Base-by-base conservation (phyloP, 2,888 invertebrate genomes). In the Pseudoips prasinana region DNA sequence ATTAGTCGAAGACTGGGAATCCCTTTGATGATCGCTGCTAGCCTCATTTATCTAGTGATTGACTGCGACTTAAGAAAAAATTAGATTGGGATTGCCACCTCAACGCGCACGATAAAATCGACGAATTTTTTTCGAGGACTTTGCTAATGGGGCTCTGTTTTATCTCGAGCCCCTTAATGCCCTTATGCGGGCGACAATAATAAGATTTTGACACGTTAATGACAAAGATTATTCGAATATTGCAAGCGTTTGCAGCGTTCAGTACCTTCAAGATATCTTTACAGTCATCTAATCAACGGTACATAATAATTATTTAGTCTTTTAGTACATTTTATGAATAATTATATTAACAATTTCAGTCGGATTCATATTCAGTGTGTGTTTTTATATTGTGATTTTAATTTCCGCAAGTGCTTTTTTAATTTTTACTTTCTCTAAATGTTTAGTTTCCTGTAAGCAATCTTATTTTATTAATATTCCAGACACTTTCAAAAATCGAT, bases 1-100 rank as follows among this genome's bases (percentile, higher is more conserved):
- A 80, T 78, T 82, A 79, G 80, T 14, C 14, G 14, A 14, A 14
- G 14, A 2, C n/a, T 18, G 7, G 2, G 4, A 7, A 7, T 72
- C 75, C 71, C 81, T 83, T 78, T 82, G 73, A 71, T 64, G 65
- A 75, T 76, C 55, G 63, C 64, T n/a, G 64, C 65, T 74, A 72
- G 85, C 79, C 83, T 80, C 87, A 84, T 84, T 88, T 86, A 78
- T 77, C 70, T 59, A 55, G 74, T 79, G 85, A 87, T 86, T 81
- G 85, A 84, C 79, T 76, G 77, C 56, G 67, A 70, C 65, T 78
- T 73, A 66, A 73, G 39, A 81, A 83, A 80, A 87, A 87, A 86
- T 74, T 82, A 68, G 83, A 86, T 85, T 85, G 81, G 79, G 73
- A 80, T 82, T 86, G 78, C 82, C 87, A 83, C 86, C 83, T 84